These are phyloP conservation scores for Rhabditophanes sp. DNA, from an alignment of 2,888 invertebrate genomes.

Conservation along the genomic window DNA sequence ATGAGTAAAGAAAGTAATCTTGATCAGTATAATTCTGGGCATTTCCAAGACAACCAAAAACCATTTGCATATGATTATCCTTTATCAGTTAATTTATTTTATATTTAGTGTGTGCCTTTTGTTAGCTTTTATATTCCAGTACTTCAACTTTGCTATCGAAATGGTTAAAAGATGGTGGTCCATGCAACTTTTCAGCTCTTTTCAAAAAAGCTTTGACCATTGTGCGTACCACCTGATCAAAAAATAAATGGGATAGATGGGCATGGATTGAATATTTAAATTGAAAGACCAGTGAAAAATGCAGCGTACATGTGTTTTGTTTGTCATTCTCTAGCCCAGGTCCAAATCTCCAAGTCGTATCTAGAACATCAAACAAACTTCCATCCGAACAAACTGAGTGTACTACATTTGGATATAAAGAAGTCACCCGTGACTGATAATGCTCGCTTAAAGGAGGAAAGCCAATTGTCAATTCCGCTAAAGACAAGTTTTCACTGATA, in stretches of 20 bases:
- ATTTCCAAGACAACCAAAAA: too few species aligned
- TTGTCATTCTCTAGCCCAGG: slow-evolving; percentile 53
- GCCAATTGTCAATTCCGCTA: slow-evolving; percentile 28
- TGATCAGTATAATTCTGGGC: too few species aligned
- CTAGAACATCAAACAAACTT: slow-evolving; percentile 66
- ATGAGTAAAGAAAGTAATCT: too few species aligned
- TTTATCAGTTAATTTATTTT: too few species aligned
- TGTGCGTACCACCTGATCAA: slow-evolving; percentile 56
- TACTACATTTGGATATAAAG: slow-evolving; percentile 28
- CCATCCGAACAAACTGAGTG: slow-evolving; percentile 74
- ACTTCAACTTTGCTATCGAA: slow-evolving; percentile 11
- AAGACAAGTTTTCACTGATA: slow-evolving; percentile 9
- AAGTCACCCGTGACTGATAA: slow-evolving; percentile 34
- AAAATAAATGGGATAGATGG: slow-evolving; percentile 74
- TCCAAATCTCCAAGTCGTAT: slow-evolving; percentile 79
- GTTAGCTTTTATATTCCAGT: slow-evolving; percentile 2
- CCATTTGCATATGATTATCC: too few species aligned
- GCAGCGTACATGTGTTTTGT: slow-evolving; percentile 18
- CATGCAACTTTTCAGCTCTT: slow-evolving; percentile 65
- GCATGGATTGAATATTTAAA: slow-evolving; percentile 76
- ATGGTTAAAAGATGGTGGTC: slow-evolving; percentile 47
- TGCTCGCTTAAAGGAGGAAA: slow-evolving; percentile 26
- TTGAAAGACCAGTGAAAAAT: slow-evolving; percentile 56
- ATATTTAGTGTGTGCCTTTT: too few species aligned
- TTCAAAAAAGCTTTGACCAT: slow-evolving; percentile 83